Conservation (phyloP, 2,113 vertebrate species). For the Corydoras sp. region DNA sequence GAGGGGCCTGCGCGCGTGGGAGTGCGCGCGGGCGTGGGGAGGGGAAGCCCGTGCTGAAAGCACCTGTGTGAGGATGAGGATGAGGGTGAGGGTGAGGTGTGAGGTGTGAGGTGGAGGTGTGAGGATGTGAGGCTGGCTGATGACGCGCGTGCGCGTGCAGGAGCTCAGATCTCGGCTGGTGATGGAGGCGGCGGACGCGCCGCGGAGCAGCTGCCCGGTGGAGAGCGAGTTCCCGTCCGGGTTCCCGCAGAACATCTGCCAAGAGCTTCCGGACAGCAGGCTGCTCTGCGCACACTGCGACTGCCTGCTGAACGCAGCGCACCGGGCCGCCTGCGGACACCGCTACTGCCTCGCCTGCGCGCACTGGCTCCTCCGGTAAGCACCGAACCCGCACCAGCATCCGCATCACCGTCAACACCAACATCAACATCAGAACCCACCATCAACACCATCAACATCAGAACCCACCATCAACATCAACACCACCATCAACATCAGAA, state of each 20-base stretch:
- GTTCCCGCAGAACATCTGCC: constrained; percentile 62
- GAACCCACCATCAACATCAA: no score
- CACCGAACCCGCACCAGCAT: background rate
- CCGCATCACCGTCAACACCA: background rate
- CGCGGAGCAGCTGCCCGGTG: constrained; percentile 50
- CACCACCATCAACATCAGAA: no score
- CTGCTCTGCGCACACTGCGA: constrained; percentile 67
- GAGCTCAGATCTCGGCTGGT: no score
- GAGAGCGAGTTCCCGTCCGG: constrained; percentile 74
- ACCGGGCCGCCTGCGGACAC: constrained; percentile 63
- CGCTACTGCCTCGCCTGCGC: constrained; percentile 66
- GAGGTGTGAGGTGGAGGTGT: no score
- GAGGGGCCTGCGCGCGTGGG: no score
- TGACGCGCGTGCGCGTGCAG: no score
- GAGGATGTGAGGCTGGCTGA: no score
- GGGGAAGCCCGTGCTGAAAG: constrained; percentile 39
- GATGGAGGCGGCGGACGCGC: background rate
- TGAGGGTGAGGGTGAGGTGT: no score
- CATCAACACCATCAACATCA: background rate
- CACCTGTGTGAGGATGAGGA: no score
- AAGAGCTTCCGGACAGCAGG: constrained; percentile 58
- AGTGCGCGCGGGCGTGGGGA: background rate
- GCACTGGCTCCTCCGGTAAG: constrained; percentile 69
- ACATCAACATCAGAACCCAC: background rate
- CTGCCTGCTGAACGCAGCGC: constrained; percentile 63